These are phyloP conservation scores for Etheostoma perlongum DNA, from an alignment of 2,797 vertebrate genomes.

Conservation along the genomic window DNA sequence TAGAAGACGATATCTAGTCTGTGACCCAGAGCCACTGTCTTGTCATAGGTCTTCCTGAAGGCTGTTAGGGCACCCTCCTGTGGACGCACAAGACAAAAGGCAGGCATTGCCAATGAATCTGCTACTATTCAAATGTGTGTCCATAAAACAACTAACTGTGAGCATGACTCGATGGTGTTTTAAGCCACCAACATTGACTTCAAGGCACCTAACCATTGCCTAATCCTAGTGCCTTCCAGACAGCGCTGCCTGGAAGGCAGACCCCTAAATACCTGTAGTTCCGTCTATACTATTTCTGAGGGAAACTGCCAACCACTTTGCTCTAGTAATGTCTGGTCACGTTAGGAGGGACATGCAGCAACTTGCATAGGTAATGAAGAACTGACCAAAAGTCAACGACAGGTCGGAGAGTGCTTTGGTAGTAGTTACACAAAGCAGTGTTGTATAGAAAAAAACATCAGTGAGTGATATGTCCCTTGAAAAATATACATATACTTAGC, in stretches of 20 bases:
- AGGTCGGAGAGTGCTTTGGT: not conserved
- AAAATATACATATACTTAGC: not conserved
- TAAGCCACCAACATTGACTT: too few relatives aligned
- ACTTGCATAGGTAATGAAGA: not conserved
- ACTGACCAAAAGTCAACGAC: too few relatives aligned
- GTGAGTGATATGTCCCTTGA: not conserved
- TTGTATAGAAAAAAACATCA: not conserved
- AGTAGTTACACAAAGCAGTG: not conserved
- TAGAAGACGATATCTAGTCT: slow-evolving; percentile 98
- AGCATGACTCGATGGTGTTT: too few relatives aligned
- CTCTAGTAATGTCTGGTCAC: not conserved
- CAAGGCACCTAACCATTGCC: too few relatives aligned
- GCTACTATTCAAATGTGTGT: not conserved
- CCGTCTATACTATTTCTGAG: not conserved
- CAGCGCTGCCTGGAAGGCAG: too few relatives aligned
- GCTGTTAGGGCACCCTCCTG: slow-evolving; percentile 96
- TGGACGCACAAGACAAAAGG: slow-evolving; percentile 14
- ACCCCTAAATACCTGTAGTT: not conserved
- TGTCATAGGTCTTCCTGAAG: slow-evolving; percentile 97
- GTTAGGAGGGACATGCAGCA: not conserved
- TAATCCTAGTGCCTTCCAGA: too few relatives aligned
- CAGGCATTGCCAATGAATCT: not conserved
- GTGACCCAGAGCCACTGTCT: slow-evolving; percentile 96
- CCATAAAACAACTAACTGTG: not conserved
- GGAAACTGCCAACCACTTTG: not conserved